Conservation (phyloP, 2,888 invertebrate genomes). For the Zeuzera pyrina region DNA sequence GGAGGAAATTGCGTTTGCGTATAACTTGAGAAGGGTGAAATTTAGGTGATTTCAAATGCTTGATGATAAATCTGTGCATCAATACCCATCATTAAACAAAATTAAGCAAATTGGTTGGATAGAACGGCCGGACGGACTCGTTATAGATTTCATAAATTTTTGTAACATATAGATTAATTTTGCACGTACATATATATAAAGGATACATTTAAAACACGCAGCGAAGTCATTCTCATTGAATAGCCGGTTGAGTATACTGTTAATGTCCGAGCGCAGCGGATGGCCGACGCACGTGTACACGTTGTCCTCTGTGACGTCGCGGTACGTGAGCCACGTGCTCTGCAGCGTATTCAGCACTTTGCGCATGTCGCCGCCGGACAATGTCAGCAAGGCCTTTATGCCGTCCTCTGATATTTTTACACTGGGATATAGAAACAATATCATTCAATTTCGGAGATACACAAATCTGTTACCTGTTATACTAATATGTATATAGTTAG, state of each 20-base stretch:
- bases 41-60: too few relatives aligned
- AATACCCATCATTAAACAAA: too few relatives aligned
- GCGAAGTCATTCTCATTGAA: constrained; percentile 85
- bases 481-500: neutral
- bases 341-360: constrained; percentile 97
- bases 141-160: too few relatives aligned
- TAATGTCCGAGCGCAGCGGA: constrained; percentile 91
- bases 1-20: too few relatives aligned
- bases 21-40: too few relatives aligned
- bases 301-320: constrained; percentile 88
- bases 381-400: constrained; percentile 86
- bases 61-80: too few relatives aligned
- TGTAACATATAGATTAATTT: too few relatives aligned
- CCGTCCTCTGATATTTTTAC: constrained; percentile 90
- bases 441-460: neutral
- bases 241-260: constrained; percentile 89
- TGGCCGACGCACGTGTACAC: constrained; percentile 98
- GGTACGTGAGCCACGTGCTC: constrained; percentile 95
- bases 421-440: constrained; percentile 53
- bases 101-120: too few relatives aligned
- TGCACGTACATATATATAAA: constrained; percentile 44
- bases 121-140: too few relatives aligned
- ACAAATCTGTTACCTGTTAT: neutral
- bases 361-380: constrained; percentile 98
- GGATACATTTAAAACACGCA: constrained; percentile 85